Conservation (phyloP, 2,888 invertebrate species). For the Yponomeuta malinellus region DNA sequence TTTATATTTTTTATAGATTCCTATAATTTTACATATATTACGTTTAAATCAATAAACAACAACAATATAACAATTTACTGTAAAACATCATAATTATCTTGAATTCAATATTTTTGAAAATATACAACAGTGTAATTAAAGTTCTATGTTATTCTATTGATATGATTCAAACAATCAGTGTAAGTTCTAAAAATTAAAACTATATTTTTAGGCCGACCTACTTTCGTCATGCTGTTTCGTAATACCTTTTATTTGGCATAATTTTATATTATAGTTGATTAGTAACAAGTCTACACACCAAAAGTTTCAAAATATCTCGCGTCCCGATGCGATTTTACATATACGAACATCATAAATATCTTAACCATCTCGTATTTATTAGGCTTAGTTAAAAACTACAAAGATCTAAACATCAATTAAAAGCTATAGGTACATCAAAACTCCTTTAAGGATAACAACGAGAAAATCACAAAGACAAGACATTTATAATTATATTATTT, state of each 20-base stretch:
- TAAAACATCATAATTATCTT: no score
- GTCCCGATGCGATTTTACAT: conserved; percentile 40
- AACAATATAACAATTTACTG: no score
- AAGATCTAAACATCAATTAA: conserved; percentile 22
- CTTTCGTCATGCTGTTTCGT: background rate
- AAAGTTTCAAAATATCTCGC: conserved; percentile 45
- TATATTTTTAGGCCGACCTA: conserved; percentile 6
- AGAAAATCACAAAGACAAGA: conserved; percentile 12
- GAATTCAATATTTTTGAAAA: no score
- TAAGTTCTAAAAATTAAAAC: background rate
- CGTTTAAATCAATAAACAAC: background rate
- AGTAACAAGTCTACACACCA: conserved; percentile 33
- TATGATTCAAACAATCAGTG: conserved; percentile 7
- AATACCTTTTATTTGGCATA: conserved; percentile 20
- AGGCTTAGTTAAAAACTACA: conserved; percentile 18
- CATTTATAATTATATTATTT: conserved; percentile 4
- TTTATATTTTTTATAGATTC: background rate
- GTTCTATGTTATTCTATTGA: background rate
- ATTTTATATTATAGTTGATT: conserved; percentile 18
- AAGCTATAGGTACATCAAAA: conserved; percentile 23
- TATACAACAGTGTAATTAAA: no score
- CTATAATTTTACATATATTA: background rate
- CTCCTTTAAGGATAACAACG: conserved; percentile 44
- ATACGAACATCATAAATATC: conserved; percentile 18
- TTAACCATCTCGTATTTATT: conserved; percentile 23